A percentile compares a stretch with the other conserved stretches of the same genome.
Evolutionary conservation across 2,797 vertebrate genomes (phyloP).

Genomic region (Serranus cabrilla): DNA sequence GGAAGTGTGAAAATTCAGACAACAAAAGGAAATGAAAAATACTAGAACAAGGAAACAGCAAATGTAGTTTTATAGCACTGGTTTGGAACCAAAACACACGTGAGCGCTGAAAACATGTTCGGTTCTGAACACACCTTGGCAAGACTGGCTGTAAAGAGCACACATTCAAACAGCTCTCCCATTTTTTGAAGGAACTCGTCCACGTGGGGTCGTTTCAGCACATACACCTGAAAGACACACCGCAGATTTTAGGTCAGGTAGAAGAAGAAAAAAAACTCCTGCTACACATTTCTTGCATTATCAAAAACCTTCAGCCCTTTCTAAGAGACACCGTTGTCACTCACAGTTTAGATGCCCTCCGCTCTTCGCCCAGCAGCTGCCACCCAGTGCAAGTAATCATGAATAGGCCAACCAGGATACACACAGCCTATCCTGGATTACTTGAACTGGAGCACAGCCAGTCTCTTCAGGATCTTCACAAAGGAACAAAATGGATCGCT

Average conservation of each 20-base stretch:
- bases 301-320: neutral
- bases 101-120: neutral
- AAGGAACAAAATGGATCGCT: neutral
- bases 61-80: neutral
- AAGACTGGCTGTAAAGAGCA: conserved; percentile 97
- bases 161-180: conserved; percentile 97
- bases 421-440: conserved; percentile 99
- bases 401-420: conserved; percentile 95
- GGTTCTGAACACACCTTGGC: conserved; percentile 89
- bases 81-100: conserved; percentile 6
- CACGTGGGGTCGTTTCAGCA: conserved; percentile 96
- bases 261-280: neutral
- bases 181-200: conserved; percentile 97
- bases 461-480: conserved; percentile 46
- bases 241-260: conserved; percentile 6
- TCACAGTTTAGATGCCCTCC: conserved; percentile 5
- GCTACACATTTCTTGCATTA: neutral
- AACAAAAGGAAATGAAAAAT: conserved; percentile 47
- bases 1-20: conserved; percentile 65
- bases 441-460: conserved; percentile 95
- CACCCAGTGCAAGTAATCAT: conserved; percentile 98
- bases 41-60: conserved; percentile 17
- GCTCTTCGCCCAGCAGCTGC: conserved; percentile 65
- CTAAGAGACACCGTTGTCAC: neutral
- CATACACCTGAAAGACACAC: conserved; percentile 90